Conservation (phyloP, 1,140 invertebrate species). For the Heterodera schachtii region DNA sequence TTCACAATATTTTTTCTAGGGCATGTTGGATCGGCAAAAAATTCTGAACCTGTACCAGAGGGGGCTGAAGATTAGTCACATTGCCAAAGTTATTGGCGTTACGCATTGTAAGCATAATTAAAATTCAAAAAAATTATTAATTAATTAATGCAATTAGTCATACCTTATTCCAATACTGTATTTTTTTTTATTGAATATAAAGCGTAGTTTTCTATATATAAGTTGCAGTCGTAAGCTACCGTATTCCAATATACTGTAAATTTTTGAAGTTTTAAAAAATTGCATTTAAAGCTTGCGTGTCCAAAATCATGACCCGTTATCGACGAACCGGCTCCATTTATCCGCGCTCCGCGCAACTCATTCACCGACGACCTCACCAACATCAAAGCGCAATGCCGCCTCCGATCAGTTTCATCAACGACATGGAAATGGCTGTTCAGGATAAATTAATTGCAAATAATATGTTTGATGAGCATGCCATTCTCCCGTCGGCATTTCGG, state of each 20-base stretch:
- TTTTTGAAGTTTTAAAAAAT: too few species aligned
- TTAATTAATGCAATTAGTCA: too few species aligned
- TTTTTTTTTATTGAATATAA: too few species aligned
- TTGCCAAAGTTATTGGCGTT: conserved; percentile 54
- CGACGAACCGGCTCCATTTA: conserved; percentile 48
- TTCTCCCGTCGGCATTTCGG: not conserved
- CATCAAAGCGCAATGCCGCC: not conserved
- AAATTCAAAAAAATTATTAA: not conserved
- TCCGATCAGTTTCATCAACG: not conserved
- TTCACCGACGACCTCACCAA: not conserved
- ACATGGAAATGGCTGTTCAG: not conserved
- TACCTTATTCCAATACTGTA: too few species aligned
- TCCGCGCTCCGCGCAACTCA: conserved; percentile 36
- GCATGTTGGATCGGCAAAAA: conserved; percentile 49
- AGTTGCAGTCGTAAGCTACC: too few species aligned
- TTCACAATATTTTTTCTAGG: conserved; percentile 15
- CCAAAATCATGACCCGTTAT: conserved; percentile 56
- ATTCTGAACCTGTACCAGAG: conserved; percentile 52
- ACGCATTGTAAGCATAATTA: conserved; percentile 35
- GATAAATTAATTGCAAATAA: not conserved
- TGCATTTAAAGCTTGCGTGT: conserved; percentile 40
- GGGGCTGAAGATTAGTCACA: conserved; percentile 53
- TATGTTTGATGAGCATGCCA: not conserved
- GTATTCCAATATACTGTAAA: too few species aligned
- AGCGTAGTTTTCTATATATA: too few species aligned